Base-by-base conservation (phyloP, 2,113 vertebrate genomes). In the Tyrannus savana region DNA sequence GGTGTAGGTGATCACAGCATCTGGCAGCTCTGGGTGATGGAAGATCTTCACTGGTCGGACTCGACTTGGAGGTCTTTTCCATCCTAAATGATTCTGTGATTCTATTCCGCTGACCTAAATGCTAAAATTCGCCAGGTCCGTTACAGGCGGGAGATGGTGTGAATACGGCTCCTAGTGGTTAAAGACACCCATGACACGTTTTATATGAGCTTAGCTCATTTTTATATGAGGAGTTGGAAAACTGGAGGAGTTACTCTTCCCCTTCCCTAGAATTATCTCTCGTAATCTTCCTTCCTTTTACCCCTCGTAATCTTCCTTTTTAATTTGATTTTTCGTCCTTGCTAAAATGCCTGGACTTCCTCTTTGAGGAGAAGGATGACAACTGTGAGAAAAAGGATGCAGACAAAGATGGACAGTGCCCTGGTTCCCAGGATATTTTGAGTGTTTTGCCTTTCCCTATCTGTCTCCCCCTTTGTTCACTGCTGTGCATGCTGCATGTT, bases 151-250 rank as follows among this genome's bases (percentile, higher is more conserved):
- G 76, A 92, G 80, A 86, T 93, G 89, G 95, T 96, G 73, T 95
- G 44, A 95, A 95, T 52, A 81, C 96, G 96, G 84, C 96, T 96
- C 96, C 96, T 96, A 97, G 96, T 91, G 96, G 96, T 93, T 95
- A 89, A 75, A 92, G 59, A 35, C 60, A 37, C 27, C 86, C 76
- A 95, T 93, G 76, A 86, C 96, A 97, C 0, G 16, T 81, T 84
- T 63, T 52, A 37, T 1, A 15, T 2, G 39, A 87, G 66, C n/a
- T 68, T 47, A 6, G 56, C 39, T 58, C 14, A 15, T 27, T 18
- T 41, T 78, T 18, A 6, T 55, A 9, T 33, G 44, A 78, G 39
- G 44, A 58, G 25, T 35, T 33, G 47, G 33, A 68, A 74, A 50
- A 55, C 0, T 33, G 35, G 46, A 55, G 62, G 60, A 81, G 35